Evolutionary conservation across 2,113 vertebrate species (phyloP), one percentile per base, ranked within the genome.

Genomic region (Engraulis encrasicolus): DNA sequence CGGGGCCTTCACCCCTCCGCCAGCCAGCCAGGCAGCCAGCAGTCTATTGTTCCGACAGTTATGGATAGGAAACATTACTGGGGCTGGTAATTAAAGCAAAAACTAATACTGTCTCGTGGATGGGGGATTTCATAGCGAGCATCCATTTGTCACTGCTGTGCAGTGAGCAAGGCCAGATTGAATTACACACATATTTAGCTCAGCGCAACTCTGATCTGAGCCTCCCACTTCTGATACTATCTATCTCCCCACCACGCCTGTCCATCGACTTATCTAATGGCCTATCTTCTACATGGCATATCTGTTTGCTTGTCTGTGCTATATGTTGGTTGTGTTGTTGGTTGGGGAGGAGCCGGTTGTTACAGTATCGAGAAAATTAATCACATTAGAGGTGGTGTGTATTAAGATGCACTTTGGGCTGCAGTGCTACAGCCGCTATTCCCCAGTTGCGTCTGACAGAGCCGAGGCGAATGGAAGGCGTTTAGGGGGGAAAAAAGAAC

Each of bases 11-110:
- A 97, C 66, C 95, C 96, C 96, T 97, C 95, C 96, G 96, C 95
- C 95, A 96, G 91, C 94, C 95, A 95, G 95, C 93, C 95, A 96
- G 96, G 95, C 95, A 96, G 91, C 94, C 95, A 95, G 95, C 93
- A 96, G 96, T 97, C 96, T 96, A 96, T 96, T 95, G 91, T 92
- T 92, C 81, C 95, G 97, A 98, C 97, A 99, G 97, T 98, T 98
- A 98, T 97, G 96, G 97, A 99, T 98, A 98, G 96, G 96, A 98
- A 97, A 95, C 96, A 98, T 98, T 98, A 98, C 95, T 87, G 95
- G 92, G 94, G 94, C 94, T 95, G 92, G 97, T 98, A 99, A 98
- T 98, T 98, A 98, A 98, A 97, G 96, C 93, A 97, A 97, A 97
- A 98, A 97, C 96, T 98, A 98, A 98, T 96, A 97, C 96, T 96